These are phyloP conservation scores for Seriola dumerili DNA, from an alignment of 2,113 vertebrate genomes.

Conservation along the genomic window DNA sequence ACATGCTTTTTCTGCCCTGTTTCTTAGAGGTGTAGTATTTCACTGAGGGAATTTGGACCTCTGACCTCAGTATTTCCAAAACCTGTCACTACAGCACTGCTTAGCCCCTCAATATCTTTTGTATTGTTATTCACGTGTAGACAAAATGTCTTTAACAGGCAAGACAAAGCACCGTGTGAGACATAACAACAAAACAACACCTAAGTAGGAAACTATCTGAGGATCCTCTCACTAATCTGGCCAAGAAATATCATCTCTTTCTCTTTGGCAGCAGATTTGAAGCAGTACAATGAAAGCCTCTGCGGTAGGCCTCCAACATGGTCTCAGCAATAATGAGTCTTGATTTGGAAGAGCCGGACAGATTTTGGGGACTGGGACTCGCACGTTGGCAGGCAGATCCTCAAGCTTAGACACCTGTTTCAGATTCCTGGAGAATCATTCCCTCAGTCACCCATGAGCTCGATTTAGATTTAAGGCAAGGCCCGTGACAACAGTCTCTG, in stretches of 20 bases:
- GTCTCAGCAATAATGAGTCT: slow-evolving; percentile 24
- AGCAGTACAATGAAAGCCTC: slow-evolving; percentile 1
- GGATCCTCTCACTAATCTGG: not conserved
- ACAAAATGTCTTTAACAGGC: not conserved
- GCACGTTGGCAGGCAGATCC: slow-evolving; percentile 61
- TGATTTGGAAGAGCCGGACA: slow-evolving; percentile 36
- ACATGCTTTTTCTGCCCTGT: not conserved
- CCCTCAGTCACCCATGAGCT: slow-evolving; percentile 59
- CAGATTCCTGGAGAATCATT: slow-evolving; percentile 75
- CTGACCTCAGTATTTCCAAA: not conserved
- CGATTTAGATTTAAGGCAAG: slow-evolving; percentile 77
- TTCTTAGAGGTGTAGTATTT: not conserved
- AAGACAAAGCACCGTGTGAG: not conserved
- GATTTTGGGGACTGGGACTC: slow-evolving; percentile 47
- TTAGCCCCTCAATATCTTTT: not conserved
- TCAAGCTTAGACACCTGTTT: slow-evolving; percentile 80
- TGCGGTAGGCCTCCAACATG: not conserved
- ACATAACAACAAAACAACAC: not conserved
- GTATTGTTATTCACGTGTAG: not conserved
- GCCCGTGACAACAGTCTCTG: slow-evolving; percentile 75
- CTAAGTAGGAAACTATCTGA: rapidly evolving
- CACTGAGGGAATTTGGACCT: not conserved
- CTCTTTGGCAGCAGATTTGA: slow-evolving; percentile 12
- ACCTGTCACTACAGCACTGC: not conserved
- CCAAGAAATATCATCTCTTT: not conserved